These are phyloP conservation scores for Actinostola sp. DNA, from an alignment of 92 coral and sea anemone genomes.

Conservation along the genomic window DNA sequence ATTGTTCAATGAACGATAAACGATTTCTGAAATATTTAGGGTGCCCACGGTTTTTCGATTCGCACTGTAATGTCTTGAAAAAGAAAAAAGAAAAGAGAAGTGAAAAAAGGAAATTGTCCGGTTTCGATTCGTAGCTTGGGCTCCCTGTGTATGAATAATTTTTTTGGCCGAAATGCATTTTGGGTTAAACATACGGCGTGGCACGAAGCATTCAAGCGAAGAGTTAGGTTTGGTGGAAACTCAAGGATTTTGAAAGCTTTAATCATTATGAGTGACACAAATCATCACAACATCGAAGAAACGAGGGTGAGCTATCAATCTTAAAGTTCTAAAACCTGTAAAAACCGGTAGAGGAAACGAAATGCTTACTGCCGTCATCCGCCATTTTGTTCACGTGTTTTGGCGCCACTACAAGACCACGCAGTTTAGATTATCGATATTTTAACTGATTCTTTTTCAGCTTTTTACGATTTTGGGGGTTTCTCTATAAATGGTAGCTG, in stretches of 20 bases:
- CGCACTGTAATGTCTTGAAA: neutral
- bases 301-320: slow-evolving; percentile 12
- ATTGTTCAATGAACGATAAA: too few relatives aligned
- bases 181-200: neutral
- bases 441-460: too few relatives aligned
- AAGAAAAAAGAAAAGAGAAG: too few relatives aligned
- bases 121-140: neutral
- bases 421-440: too few relatives aligned
- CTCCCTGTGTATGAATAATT: neutral
- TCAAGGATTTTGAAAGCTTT: neutral
- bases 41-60: too few relatives aligned
- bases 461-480: neutral
- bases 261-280: slow-evolving; percentile 18
- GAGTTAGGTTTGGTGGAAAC: neutral
- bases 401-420: slow-evolving; percentile 16
- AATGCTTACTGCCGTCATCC: neutral
- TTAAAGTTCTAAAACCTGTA: neutral
- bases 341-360: neutral
- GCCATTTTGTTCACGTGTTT: slow-evolving; percentile 39
- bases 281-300: slow-evolving; percentile 8
- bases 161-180: neutral
- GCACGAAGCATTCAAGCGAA: neutral
- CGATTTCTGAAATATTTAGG: too few relatives aligned
- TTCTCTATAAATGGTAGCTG: neutral
- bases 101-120: too few relatives aligned